These are phyloP conservation scores for Aspidiotus destructor DNA, from an alignment of 2,888 invertebrate species.

Conservation along the genomic window DNA sequence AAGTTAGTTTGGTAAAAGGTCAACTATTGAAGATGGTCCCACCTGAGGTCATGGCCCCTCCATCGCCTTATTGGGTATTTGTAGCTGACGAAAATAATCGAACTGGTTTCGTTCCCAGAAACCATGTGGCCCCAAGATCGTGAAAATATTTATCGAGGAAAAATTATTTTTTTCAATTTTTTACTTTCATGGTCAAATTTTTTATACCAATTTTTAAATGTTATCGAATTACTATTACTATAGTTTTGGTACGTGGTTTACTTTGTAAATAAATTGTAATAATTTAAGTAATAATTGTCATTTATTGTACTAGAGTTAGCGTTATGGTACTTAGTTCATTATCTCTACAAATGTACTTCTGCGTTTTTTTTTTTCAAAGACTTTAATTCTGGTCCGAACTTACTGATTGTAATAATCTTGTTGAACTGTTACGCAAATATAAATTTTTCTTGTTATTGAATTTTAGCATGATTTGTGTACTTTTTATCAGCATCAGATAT, in stretches of 20 bases:
- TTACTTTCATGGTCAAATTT: background rate
- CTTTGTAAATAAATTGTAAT: background rate
- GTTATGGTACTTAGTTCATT: too few relatives aligned
- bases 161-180: background rate
- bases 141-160: background rate
- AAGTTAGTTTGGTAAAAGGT: conserved; percentile 65
- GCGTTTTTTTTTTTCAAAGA: too few relatives aligned
- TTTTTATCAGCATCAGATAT: too few relatives aligned
- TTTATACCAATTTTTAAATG: background rate
- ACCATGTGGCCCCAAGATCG: conserved; percentile 19
- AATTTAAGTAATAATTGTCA: too few relatives aligned
- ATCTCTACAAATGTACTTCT: too few relatives aligned
- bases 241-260: background rate
- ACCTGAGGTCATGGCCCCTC: conserved; percentile 39
- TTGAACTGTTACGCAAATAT: too few relatives aligned
- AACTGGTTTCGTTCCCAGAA: conserved; percentile 55
- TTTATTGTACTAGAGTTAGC: too few relatives aligned
- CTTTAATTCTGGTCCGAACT: too few relatives aligned
- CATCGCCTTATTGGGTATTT: conserved; percentile 53
- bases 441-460: too few relatives aligned
- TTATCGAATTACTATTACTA: too few relatives aligned
- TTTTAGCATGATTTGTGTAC: too few relatives aligned
- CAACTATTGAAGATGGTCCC: conserved; percentile 52
- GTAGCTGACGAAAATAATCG: conserved; percentile 50
- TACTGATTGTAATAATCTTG: too few relatives aligned